phyloP scores from a whole-genome alignment of 2,888 invertebrate genomes.

The Tetragonula carbonaria region DNA sequence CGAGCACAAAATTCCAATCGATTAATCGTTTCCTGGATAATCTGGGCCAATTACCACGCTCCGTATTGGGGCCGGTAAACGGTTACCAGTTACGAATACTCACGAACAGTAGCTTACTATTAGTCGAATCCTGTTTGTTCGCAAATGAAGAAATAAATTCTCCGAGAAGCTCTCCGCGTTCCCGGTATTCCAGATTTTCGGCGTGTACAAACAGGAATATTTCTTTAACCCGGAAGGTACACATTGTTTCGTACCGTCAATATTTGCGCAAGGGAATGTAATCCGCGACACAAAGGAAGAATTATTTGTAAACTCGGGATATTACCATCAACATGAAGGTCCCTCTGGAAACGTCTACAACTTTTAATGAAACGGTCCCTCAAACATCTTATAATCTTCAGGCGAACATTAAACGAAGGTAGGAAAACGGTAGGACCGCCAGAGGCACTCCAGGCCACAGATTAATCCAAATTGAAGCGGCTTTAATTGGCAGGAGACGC shows the following conservation, averaged over 20 bases:
- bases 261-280: not conserved
- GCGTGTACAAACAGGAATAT: not conserved
- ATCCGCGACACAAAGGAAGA: not conserved
- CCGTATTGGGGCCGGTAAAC: not conserved
- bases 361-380: slow-evolving; percentile 12
- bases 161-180: not conserved
- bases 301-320: not conserved
- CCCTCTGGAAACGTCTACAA: not conserved
- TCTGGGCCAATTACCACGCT: not conserved
- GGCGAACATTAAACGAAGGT: not conserved
- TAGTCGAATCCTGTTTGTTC: not conserved
- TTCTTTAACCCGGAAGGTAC: not conserved
- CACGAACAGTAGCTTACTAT: not conserved
- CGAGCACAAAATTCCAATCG: not conserved
- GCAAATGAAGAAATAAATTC: not conserved
- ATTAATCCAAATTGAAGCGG: slow-evolving; percentile 4
- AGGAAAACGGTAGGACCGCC: not conserved
- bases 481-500: not conserved
- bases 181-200: not conserved
- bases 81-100: not conserved
- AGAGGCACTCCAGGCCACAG: not conserved
- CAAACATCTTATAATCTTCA: not conserved
- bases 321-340: not conserved
- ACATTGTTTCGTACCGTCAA: slow-evolving; percentile 1
- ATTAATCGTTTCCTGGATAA: not conserved